Evolutionary conservation across 2,888 invertebrate species (phyloP), one percentile per base, ranked within the genome.

Genomic region (Nephrotoma appendiculata): DNA sequence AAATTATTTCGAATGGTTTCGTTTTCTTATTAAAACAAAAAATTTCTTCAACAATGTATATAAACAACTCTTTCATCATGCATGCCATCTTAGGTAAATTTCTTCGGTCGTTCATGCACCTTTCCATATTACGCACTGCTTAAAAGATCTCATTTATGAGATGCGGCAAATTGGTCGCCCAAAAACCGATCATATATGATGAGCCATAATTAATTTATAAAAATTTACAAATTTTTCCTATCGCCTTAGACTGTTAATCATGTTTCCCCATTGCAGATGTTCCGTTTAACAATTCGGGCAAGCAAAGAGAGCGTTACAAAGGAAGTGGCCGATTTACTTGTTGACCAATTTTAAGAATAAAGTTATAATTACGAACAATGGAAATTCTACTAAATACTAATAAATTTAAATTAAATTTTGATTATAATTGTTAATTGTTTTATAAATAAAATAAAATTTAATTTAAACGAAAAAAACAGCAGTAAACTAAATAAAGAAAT

Each of bases 261-360:
- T 87, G 84, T 86, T 88, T 89, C 89, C 89, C 87, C 88, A 89
- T 92, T 93, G 1, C 94, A 99, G 98, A 99, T 99, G 99, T 99
- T 96, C 93, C 97, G 99, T 91, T 94, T 99, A 91, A 99, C 99
- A 87, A 96, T 99, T 88, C 95, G 99, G 91, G 98, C 98, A 89
- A 99, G 98, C 93, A 98, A 99, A 93, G 99, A 99, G 92, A 94
- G 95, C 88, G 98, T 98, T 89, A 98, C 99, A 87, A 95, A 96
- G 91, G 97, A 97, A 93, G 93, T 99, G 89, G 98, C 98, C 92
- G 96, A 98, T 92, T 94, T 99, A 89, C 94, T 99, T 91, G 95
- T 96, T 90, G 97, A 98, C 92, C 99, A 99, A 93, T 98, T 99
- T 94, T 99, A 96, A 94, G 89, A 12, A 12, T 12, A 48, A 48